Conservation (phyloP, 2,888 invertebrate genomes). For the Molorchus minor region DNA sequence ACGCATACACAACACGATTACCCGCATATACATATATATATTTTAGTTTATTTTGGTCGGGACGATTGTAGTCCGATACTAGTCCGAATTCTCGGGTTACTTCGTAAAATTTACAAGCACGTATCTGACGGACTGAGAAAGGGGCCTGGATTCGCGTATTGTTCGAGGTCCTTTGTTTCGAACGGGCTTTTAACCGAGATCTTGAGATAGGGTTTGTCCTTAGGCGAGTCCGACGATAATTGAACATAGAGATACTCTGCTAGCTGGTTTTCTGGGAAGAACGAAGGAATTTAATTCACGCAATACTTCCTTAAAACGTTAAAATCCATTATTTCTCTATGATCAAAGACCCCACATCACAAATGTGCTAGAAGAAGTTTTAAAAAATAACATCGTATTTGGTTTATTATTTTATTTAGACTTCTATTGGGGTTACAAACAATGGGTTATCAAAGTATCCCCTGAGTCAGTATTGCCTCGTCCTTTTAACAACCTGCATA, state of each 20-base stretch:
- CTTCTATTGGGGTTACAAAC: too few species aligned
- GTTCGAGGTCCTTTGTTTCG: constrained; percentile 40
- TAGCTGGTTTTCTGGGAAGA: not conserved
- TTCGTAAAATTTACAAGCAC: constrained; percentile 48
- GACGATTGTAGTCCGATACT: constrained; percentile 54
- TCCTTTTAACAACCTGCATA: too few species aligned
- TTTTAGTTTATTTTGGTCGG: constrained; percentile 49
- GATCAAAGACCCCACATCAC: too few species aligned
- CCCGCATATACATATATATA: constrained; percentile 42
- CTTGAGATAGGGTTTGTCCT: constrained; percentile 20
- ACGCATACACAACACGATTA: constrained; percentile 38
- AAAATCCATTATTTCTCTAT: too few species aligned
- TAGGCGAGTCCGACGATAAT: constrained; percentile 11
- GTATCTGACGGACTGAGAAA: constrained; percentile 46
- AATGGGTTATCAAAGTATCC: too few species aligned
- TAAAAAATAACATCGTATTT: too few species aligned
- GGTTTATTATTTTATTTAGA: too few species aligned
- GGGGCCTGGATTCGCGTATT: constrained; percentile 43
- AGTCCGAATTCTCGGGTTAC: constrained; percentile 51
- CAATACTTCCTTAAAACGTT: too few species aligned
- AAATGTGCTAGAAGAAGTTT: too few species aligned
- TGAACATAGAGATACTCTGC: not conserved
- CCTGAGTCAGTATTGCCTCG: too few species aligned
- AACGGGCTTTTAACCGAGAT: constrained; percentile 24
- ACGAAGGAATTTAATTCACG: too few species aligned